Evolutionary conservation across 1,140 invertebrate species (phyloP), one percentile per base, ranked within the genome.

Genomic region (Aphidius gifuensis): DNA sequence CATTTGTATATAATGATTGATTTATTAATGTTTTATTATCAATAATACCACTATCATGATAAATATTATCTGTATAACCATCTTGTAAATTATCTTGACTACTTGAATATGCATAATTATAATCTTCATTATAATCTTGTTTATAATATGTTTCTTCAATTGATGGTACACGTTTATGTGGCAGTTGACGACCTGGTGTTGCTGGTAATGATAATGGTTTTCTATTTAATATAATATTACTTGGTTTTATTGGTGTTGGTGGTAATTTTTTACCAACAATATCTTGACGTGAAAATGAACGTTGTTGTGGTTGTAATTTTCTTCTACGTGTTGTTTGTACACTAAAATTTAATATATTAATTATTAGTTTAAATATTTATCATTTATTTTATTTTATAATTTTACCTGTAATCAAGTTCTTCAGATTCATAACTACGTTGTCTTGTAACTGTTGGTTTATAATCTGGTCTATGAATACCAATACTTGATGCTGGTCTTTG

Each of bases 81-180:
- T 82, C 80, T 61, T 81, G 83, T 66, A 83, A 76, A 75, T 86
- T 85, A 72, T 85, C 84, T 68, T 82, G 83, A 76, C 86, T 64
- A 60, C 66, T 88, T 62, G 83, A 80, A 76, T 89, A 89, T 68
- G 85, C 84, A 76, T 87, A 88, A 76, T 89, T 89, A 66, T 85
- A 87, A 72, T 90, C 84, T 74, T 88, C 86, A 80, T 89, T 88
- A 75, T 86, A 87, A 70, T 80, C 73, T 77, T 79, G 71, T 68
- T 80, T 74, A 74, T 83, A 80, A 70, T 83, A 82, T 32, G 23
- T 4, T 74, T 60, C 78, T 74, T 75, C 81, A 73, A 74, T 76
- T 53, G 74, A 78, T 64, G 74, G 76, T 60, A 76, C 75, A 70
- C 74, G 79, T 74, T 77, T 80, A 75, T 71, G 70, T 69, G 82